Conservation (phyloP, 1,140 invertebrate species). For the Aphaenogaster ashmeadi region DNA sequence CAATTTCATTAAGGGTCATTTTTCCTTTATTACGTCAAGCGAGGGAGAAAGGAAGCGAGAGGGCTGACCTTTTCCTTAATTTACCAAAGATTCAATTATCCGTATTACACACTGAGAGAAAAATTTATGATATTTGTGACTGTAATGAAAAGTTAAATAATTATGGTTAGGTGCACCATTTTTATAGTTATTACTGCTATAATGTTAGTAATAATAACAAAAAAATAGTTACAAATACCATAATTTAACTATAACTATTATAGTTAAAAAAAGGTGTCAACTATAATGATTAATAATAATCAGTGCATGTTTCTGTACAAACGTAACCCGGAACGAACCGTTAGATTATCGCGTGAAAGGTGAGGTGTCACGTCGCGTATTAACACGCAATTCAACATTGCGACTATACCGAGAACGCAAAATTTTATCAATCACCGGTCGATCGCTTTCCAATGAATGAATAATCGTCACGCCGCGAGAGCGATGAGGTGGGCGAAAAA, state of each 20-base stretch:
- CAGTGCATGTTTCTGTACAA: background rate
- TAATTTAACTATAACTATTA: no score
- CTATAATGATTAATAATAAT: no score
- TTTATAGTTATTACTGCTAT: no score
- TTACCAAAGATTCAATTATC: conserved; percentile 12
- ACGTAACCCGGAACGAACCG: background rate
- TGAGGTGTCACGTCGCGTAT: background rate
- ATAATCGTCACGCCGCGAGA: background rate
- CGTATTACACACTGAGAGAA: no score
- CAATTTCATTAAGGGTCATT: conserved; percentile 27
- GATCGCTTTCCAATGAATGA: conserved; percentile 28
- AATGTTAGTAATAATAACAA: no score
- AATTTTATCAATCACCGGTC: conserved; percentile 29
- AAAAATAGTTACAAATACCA: no score
- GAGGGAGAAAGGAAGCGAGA: background rate
- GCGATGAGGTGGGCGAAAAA: background rate
- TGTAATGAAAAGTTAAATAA: no score
- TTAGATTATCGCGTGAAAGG: background rate
- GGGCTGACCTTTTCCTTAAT: conserved; percentile 16
- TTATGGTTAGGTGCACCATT: no score
- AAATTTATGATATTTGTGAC: no score
- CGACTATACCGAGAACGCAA: background rate
- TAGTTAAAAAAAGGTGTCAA: no score
- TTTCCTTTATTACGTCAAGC: conserved; percentile 9
- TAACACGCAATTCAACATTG: background rate